These are phyloP conservation scores for Genyomyrus donnyi DNA, from an alignment of 2,113 vertebrate genomes.

Conservation along the genomic window DNA sequence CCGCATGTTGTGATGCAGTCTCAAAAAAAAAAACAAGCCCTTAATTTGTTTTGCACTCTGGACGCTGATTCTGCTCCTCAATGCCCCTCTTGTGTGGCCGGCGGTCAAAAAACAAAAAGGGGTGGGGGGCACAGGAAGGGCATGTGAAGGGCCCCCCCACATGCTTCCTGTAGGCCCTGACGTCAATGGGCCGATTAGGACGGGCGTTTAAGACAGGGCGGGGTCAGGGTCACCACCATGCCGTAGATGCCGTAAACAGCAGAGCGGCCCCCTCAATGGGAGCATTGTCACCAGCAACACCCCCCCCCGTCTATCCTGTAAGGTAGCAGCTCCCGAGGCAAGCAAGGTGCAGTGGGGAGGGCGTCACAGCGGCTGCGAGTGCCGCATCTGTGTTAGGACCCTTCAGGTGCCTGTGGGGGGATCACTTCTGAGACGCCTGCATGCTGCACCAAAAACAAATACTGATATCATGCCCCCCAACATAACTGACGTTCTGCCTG, in stretches of 20 bases:
- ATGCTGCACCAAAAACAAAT: not conserved
- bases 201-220: not conserved
- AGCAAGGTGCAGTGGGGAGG: not conserved
- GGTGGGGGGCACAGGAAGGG: not conserved
- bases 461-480: not conserved
- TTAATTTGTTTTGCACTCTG: constrained; percentile 9
- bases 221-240: not conserved
- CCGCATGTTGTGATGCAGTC: not conserved
- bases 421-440: not conserved
- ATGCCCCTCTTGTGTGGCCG: constrained; percentile 1
- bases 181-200: constrained; percentile 3
- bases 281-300: not conserved
- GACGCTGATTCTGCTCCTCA: not conserved
- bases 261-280: not conserved
- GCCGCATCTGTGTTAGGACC: not conserved
- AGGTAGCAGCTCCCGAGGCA: not conserved
- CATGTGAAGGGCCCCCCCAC: constrained; percentile 7
- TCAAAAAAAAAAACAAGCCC: not conserved
- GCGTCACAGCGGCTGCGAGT: not conserved
- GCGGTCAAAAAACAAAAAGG: not conserved
- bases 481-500: not conserved
- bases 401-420: no score
- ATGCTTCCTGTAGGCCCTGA: constrained; percentile 7
- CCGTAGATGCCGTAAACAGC: not conserved
- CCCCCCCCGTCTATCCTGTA: not conserved